A percentile compares a stretch with the other conserved stretches of the same genome.
Conservation (phyloP, 2,888 invertebrate species). For the Limnephilus auricula region DNA sequence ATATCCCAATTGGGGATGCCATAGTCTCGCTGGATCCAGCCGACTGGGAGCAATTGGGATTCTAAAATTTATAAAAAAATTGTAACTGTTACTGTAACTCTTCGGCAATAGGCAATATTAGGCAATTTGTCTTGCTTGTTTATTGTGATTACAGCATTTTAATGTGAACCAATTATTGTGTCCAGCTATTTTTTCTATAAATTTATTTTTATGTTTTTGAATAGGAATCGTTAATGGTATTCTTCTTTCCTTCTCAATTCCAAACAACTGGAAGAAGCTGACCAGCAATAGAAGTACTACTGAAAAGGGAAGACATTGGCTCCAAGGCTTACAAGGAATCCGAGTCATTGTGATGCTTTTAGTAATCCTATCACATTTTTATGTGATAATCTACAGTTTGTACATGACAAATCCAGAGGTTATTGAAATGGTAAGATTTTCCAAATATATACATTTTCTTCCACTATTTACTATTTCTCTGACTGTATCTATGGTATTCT, state of each 20-base stretch:
- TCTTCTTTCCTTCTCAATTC: constrained; percentile 4
- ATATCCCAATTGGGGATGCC: too few species aligned
- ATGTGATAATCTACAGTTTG: constrained; percentile 38
- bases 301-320: neutral
- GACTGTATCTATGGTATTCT: too few species aligned
- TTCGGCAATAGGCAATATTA: too few species aligned
- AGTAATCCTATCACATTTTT: constrained; percentile 56
- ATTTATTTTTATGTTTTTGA: neutral
- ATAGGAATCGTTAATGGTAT: neutral
- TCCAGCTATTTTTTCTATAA: neutral
- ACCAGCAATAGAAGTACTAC: neutral
- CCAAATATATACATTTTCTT: neutral
- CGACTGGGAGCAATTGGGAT: too few species aligned
- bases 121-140: too few species aligned
- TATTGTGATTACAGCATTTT: too few species aligned
- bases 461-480: neutral
- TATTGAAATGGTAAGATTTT: constrained; percentile 54
- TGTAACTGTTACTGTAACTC: too few species aligned
- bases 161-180: neutral
- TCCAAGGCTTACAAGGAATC: constrained; percentile 58
- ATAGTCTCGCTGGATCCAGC: too few species aligned
- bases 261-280: constrained; percentile 26
- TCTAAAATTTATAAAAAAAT: too few species aligned
- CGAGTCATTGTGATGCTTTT: constrained; percentile 51
- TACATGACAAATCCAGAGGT: constrained; percentile 50